Percentiles rank a stretch among this genome's conserved stretches.
These are phyloP conservation scores for Platanista minor DNA, from an alignment of 2,113 vertebrate genomes.

Conservation along the genomic window DNA sequence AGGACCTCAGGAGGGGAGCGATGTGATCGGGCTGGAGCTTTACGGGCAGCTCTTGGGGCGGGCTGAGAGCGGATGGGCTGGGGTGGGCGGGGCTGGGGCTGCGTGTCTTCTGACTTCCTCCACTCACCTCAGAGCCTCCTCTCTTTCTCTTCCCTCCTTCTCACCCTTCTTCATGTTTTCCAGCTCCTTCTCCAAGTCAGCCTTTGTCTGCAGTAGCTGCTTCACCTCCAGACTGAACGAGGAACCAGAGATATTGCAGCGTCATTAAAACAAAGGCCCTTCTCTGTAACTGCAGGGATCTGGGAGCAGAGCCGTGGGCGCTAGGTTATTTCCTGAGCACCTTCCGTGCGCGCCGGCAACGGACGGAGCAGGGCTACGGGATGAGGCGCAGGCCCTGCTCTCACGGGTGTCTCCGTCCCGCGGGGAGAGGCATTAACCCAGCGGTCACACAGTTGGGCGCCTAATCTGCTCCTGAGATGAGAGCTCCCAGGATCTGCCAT, in stretches of 20 bases:
- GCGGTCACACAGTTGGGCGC: rapidly evolving
- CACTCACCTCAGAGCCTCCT: constrained; percentile 68
- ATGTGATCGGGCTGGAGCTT: rapidly evolving
- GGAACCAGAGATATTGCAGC: neutral
- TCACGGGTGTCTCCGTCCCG: rapidly evolving
- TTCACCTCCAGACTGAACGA: constrained; percentile 80
- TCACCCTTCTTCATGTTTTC: constrained; percentile 70
- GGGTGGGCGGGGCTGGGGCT: too few relatives aligned
- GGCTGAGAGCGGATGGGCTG: rapidly evolving
- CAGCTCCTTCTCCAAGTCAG: constrained; percentile 77
- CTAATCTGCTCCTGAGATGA: neutral
- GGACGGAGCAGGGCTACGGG: rapidly evolving
- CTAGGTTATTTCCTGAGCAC: neutral
- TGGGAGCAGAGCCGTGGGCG: too few relatives aligned
- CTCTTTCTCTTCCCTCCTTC: constrained; percentile 39
- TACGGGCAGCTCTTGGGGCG: rapidly evolving
- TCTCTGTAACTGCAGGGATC: neutral
- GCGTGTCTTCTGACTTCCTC: rapidly evolving
- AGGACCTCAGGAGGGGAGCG: neutral
- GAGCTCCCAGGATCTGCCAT: rapidly evolving
- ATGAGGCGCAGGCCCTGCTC: rapidly evolving
- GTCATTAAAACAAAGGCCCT: neutral
- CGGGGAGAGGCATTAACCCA: neutral
- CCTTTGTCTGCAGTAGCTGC: constrained; percentile 78
- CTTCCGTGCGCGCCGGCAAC: rapidly evolving